Conservation (phyloP, 2,888 invertebrate species). For the Hetaerina titia region DNA sequence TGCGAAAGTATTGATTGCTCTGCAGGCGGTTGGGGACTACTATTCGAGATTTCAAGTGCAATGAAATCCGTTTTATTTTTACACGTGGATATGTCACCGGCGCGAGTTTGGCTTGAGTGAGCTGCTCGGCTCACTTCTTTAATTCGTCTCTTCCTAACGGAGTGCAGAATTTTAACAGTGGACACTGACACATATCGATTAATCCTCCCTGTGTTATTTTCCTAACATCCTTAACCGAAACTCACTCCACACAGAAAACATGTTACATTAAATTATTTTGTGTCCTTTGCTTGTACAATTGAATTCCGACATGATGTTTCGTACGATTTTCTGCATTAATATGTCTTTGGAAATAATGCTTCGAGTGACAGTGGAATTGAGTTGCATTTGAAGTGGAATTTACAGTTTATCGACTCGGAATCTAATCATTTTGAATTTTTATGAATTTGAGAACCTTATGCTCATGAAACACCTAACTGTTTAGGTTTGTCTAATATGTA, state of each 20-base stretch:
- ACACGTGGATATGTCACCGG: not conserved
- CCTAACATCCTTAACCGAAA: not conserved
- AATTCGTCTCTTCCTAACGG: not conserved
- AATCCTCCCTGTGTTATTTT: not conserved
- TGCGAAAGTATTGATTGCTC: constrained; percentile 44
- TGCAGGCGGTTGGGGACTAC: constrained; percentile 13
- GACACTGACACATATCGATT: not conserved
- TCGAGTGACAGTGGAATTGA: not conserved
- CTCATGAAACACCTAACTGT: not conserved
- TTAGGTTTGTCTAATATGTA: constrained; percentile 12
- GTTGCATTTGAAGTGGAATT: not conserved
- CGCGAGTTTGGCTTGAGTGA: not conserved
- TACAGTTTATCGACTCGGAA: not conserved
- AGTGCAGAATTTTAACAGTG: constrained; percentile 12
- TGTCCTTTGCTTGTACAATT: not conserved
- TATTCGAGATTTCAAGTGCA: not conserved
- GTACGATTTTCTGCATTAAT: not conserved
- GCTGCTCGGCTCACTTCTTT: not conserved
- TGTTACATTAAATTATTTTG: not conserved
- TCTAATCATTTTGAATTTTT: not conserved
- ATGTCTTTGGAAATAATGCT: not conserved
- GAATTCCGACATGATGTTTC: not conserved
- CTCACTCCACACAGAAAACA: not conserved
- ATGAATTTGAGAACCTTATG: not conserved
- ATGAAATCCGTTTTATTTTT: not conserved